Conservation (phyloP, 2,888 invertebrate species). For the Sesamia inferens region DNA sequence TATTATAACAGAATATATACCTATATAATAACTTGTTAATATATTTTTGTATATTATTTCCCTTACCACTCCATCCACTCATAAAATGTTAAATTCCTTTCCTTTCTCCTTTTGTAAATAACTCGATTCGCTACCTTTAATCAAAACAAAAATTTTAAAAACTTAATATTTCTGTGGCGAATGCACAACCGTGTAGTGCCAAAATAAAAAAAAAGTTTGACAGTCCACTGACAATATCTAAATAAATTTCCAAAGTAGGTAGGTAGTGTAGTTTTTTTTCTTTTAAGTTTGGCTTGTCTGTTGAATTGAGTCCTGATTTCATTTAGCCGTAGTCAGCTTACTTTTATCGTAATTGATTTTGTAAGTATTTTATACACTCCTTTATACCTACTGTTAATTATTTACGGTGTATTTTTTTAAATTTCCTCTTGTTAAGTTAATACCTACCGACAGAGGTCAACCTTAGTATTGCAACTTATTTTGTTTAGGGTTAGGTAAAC, state of each 20-base stretch:
- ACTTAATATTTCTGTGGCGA: too few relatives aligned
- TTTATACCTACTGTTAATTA: neutral
- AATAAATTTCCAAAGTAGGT: neutral
- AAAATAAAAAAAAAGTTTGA: neutral
- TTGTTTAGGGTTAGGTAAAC: neutral
- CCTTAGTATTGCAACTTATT: too few relatives aligned
- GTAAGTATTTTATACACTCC: slow-evolving; percentile 21
- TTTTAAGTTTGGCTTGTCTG: neutral
- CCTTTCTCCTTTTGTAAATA: too few relatives aligned
- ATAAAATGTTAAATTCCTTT: too few relatives aligned
- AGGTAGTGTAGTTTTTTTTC: neutral
- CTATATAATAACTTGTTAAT: too few relatives aligned
- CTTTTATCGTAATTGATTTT: neutral
- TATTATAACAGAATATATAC: too few relatives aligned
- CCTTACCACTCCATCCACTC: too few relatives aligned
- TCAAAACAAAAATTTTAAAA: too few relatives aligned
- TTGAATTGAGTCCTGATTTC: neutral
- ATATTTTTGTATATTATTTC: too few relatives aligned
- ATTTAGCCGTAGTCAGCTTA: neutral
- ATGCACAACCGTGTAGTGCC: too few relatives aligned
- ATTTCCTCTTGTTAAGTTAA: neutral
- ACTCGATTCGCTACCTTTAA: too few relatives aligned
- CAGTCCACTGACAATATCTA: neutral
- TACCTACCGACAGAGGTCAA: neutral
- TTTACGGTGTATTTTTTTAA: neutral